These are phyloP conservation scores for Nesogale talazaci DNA, from an alignment of 2,113 vertebrate genomes.

Conservation along the genomic window DNA sequence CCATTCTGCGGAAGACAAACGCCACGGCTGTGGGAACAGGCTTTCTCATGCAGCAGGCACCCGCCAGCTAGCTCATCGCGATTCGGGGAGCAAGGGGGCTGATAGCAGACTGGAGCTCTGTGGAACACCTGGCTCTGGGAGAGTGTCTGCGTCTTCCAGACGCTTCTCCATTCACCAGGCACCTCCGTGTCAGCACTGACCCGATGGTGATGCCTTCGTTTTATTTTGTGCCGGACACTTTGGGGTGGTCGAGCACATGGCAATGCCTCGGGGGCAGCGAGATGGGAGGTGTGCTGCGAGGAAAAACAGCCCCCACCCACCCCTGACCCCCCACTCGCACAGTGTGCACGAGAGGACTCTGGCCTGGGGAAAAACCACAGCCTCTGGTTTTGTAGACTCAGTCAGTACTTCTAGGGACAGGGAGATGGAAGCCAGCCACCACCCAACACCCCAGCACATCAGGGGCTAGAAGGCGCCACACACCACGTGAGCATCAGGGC, in stretches of 20 bases:
- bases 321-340: no score
- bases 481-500: background rate
- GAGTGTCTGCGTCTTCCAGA: constrained; percentile 50
- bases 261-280: no score
- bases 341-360: background rate
- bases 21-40: background rate
- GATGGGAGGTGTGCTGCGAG: background rate
- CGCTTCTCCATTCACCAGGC: background rate
- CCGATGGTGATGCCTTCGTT: no score
- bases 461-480: background rate
- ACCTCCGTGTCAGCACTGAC: background rate
- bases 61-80: background rate
- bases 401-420: background rate
- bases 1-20: constrained; percentile 66
- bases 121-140: background rate
- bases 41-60: background rate
- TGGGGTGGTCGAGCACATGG: no score
- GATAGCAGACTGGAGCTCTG: background rate
- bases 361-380: background rate
- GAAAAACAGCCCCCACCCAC: background rate
- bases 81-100: background rate
- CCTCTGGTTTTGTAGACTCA: background rate
- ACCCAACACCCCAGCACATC: background rate
- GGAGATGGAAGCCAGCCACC: background rate
- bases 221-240: no score